These are phyloP conservation scores for Mythimna ferrago DNA, from an alignment of 2,888 invertebrate species.

Conservation along the genomic window DNA sequence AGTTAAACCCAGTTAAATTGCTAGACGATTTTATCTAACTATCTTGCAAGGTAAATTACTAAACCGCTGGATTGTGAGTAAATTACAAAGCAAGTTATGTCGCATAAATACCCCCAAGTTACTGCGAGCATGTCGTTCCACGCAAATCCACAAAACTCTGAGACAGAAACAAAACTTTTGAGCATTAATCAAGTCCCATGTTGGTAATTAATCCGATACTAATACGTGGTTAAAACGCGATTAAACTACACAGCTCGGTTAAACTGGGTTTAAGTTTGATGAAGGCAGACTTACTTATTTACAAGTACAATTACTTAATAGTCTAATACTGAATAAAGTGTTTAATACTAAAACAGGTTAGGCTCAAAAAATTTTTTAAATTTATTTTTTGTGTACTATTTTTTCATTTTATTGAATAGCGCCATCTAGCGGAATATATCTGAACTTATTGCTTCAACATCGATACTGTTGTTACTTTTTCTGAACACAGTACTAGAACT, in stretches of 20 bases:
- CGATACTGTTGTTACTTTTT: constrained; percentile 20
- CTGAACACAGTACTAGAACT: neutral
- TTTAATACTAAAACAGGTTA: too few species aligned
- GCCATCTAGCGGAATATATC: constrained; percentile 53
- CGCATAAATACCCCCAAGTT: constrained; percentile 44
- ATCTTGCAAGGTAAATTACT: constrained; percentile 47
- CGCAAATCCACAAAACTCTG: constrained; percentile 46
- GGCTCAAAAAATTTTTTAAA: too few species aligned
- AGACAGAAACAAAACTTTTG: constrained; percentile 50
- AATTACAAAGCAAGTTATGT: constrained; percentile 44
- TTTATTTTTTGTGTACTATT: neutral
- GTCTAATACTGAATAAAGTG: neutral
- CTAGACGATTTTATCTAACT: constrained; percentile 29
- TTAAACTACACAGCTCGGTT: constrained; percentile 36
- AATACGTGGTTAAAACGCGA: constrained; percentile 46
- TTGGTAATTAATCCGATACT: constrained; percentile 52
- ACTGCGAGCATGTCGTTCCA: constrained; percentile 33
- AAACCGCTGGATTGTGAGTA: constrained; percentile 23
- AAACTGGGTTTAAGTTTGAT: constrained; percentile 20
- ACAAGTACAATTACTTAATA: neutral
- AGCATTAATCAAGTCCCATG: constrained; percentile 49
- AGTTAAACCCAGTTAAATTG: constrained; percentile 13
- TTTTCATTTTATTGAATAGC: constrained; percentile 8
- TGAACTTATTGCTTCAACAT: constrained; percentile 19
- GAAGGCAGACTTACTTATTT: constrained; percentile 3